These are phyloP conservation scores for Drosophila mayaguana DNA, from an alignment of 2,888 invertebrate species.

Conservation along the genomic window DNA sequence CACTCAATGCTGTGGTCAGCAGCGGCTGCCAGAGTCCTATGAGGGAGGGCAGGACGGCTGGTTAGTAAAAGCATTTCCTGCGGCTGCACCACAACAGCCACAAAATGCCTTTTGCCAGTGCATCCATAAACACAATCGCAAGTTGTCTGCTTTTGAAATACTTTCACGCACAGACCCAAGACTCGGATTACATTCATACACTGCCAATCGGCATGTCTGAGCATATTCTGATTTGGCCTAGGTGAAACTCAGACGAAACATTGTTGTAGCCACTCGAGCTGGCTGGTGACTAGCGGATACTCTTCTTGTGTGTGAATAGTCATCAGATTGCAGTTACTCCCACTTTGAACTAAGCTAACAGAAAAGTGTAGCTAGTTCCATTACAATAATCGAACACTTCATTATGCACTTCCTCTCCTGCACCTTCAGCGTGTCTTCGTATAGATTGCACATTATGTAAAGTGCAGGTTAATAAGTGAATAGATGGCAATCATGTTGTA, in stretches of 20 bases:
- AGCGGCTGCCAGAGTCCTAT: conserved; percentile 29
- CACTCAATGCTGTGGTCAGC: conserved; percentile 74
- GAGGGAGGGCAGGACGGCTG: conserved; percentile 30
- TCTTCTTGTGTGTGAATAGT: neutral
- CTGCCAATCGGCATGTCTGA: conserved; percentile 22
- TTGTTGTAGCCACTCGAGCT: neutral
- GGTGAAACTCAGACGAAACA: neutral
- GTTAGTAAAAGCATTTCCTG: conserved; percentile 66
- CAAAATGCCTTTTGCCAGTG: conserved; percentile 68
- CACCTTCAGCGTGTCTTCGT: too few relatives aligned
- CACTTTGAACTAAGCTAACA: neutral
- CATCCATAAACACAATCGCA: conserved; percentile 35
- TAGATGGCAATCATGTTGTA: neutral
- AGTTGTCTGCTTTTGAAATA: conserved; percentile 40
- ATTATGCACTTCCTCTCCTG: too few relatives aligned
- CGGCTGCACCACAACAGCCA: conserved; percentile 63
- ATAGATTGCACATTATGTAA: neutral
- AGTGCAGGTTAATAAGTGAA: neutral
- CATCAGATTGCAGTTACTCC: neutral
- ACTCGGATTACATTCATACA: conserved; percentile 17
- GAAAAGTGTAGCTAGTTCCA: neutral
- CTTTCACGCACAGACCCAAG: conserved; percentile 20
- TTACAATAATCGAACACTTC: neutral
- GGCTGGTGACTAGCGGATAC: neutral
- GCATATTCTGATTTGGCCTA: conserved; percentile 24